Evolutionary conservation across 1,140 invertebrate species (phyloP).

Genomic region (honey bee (Apis mellifera)): Amel_HAv3.1 CM009940.2:2926001-2926500

Average conservation of each 20-base stretch:
- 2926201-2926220: neutral
- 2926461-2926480: neutral
- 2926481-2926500: neutral
- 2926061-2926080: no score
- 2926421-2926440: neutral
- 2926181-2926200: neutral
- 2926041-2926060: no score
- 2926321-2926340: constrained; percentile 37
- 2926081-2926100: neutral
- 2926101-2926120: neutral
- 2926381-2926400: constrained; percentile 15
- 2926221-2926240: no score
- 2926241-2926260: neutral
- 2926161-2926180: neutral
- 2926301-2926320: constrained; percentile 15
- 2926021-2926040: no score
- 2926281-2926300: neutral
- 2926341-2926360: constrained; percentile 21
- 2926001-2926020: no score
- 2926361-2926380: constrained; percentile 20
- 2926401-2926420: neutral
- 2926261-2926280: constrained; percentile 11
- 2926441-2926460: constrained; percentile 23
- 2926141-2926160: neutral
- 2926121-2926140: neutral